These are phyloP conservation scores for Pollicipes pollicipes DNA, from an alignment of 1,140 invertebrate genomes.

Conservation along the genomic window DNA sequence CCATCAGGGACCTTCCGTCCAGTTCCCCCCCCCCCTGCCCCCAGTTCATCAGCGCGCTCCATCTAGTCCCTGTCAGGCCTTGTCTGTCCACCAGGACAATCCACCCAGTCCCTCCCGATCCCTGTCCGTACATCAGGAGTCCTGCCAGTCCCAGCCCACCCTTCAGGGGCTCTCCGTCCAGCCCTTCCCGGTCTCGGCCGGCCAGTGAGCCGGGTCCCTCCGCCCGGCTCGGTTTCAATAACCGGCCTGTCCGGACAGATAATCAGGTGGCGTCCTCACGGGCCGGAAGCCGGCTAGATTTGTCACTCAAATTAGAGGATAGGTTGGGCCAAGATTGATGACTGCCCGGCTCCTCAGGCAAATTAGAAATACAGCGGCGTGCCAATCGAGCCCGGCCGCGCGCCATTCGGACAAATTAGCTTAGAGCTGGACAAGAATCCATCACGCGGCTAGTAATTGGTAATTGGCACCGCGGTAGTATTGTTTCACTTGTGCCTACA, in stretches of 20 bases:
- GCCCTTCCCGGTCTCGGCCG: no score
- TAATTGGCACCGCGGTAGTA: background rate
- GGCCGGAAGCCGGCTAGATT: background rate
- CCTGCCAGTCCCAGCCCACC: no score
- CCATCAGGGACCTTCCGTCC: no score
- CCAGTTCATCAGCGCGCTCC: no score
- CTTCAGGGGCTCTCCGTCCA: no score
- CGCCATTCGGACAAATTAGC: background rate
- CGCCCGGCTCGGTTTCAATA: background rate
- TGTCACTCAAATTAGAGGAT: conserved; percentile 1
- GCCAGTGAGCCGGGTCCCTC: no score
- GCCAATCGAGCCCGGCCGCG: background rate
- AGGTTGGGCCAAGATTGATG: background rate
- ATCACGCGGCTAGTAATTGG: background rate
- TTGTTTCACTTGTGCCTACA: background rate
- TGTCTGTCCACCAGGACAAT: no score
- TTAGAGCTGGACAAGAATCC: background rate
- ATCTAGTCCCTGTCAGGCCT: no score
- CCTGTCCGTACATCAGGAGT: no score
- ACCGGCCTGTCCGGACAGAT: background rate
- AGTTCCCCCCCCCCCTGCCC: no score
- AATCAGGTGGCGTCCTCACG: no score
- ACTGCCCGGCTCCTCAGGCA: background rate
- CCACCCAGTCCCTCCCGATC: no score
- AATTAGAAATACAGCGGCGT: background rate